phyloP scores from a whole-genome alignment of 2,113 vertebrate species.

The Hippopotamus amphibius region DNA sequence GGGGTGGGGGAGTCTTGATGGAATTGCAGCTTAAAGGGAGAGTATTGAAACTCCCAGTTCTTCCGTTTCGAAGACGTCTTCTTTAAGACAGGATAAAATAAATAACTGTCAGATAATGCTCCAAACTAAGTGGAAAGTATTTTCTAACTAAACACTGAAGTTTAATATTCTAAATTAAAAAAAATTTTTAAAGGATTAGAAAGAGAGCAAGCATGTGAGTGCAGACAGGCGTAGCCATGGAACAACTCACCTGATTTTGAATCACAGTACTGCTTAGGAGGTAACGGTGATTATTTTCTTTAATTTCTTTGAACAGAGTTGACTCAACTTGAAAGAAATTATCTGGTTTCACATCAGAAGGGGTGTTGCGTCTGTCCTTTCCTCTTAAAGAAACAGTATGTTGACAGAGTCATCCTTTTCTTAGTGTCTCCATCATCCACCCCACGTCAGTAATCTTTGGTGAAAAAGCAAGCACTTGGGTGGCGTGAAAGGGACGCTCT shows the following conservation, averaged over 20 bases:
- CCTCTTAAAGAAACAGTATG: conserved; percentile 61
- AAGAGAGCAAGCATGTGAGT: background rate
- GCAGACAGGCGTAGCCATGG: background rate
- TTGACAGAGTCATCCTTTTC: conserved; percentile 47
- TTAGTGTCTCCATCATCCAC: background rate
- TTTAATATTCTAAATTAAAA: conserved; percentile 72
- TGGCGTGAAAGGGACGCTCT: background rate
- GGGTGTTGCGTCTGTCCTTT: conserved; percentile 57
- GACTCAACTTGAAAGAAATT: conserved; percentile 82
- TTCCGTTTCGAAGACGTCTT: background rate
- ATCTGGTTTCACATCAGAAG: conserved; percentile 68
- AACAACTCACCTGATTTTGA: background rate
- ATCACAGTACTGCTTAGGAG: conserved; percentile 70
- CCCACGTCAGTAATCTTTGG: background rate
- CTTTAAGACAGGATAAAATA: conserved; percentile 52
- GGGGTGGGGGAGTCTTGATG: background rate
- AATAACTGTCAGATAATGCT: conserved; percentile 34
- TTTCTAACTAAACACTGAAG: conserved; percentile 44
- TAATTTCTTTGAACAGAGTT: conserved; percentile 81
- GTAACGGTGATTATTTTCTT: conserved; percentile 79
- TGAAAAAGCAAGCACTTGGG: conserved; percentile 11
- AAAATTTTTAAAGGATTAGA: conserved; percentile 57
- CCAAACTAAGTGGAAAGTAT: conserved; percentile 57
- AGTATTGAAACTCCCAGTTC: background rate
- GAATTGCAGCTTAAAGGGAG: background rate